phyloP scores from a whole-genome alignment of 2,113 vertebrate species.

The Tragulus kanchil region DNA sequence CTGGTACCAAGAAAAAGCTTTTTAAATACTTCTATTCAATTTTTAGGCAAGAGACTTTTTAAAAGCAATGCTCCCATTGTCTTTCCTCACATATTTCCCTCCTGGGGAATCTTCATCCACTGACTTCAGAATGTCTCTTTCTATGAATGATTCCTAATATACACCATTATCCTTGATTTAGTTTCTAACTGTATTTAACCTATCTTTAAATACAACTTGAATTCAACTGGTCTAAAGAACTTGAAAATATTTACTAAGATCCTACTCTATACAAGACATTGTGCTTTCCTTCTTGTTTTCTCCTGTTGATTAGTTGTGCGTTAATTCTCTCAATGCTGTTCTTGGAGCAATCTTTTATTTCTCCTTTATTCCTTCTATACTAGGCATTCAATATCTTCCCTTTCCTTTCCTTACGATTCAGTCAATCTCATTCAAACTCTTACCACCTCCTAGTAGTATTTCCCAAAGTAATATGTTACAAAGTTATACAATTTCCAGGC shows the following conservation, averaged over 20 bases:
- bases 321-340: slow-evolving; percentile 12
- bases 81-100: background rate
- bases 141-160: background rate
- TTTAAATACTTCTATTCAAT: background rate
- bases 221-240: background rate
- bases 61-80: background rate
- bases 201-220: slow-evolving; percentile 33
- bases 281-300: background rate
- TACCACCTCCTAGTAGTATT: background rate
- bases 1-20: background rate
- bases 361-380: background rate
- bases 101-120: background rate
- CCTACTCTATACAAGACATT: background rate
- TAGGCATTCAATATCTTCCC: background rate
- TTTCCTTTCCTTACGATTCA: background rate
- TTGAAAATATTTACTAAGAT: slow-evolving; percentile 34
- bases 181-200: slow-evolving; percentile 7
- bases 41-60: background rate
- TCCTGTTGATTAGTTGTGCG: slow-evolving; percentile 9
- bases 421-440: background rate
- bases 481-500: background rate
- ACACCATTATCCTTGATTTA: background rate
- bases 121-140: slow-evolving; percentile 22
- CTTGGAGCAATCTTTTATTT: background rate
- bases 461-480: background rate